These are phyloP conservation scores for Chionomys nivalis DNA, from an alignment of 2,113 vertebrate species.

Conservation along the genomic window DNA sequence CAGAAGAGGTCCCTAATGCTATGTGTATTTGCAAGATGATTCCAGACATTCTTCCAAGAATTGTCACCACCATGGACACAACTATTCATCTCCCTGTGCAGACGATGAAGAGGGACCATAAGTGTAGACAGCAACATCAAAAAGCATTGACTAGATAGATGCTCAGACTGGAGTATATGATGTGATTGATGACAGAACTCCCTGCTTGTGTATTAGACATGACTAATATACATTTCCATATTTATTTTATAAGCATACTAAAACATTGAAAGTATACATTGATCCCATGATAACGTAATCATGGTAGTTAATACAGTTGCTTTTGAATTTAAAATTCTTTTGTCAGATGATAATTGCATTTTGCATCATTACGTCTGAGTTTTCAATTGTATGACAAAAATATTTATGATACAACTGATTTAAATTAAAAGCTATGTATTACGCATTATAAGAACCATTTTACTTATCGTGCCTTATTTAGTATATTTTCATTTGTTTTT, in stretches of 20 bases:
- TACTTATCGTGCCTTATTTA: neutral
- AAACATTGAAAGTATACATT: neutral
- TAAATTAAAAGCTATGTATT: neutral
- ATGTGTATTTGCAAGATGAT: constrained; percentile 62
- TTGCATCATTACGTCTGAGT: neutral
- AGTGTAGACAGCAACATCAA: neutral
- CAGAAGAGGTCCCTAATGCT: constrained; percentile 60
- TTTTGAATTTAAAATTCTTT: neutral
- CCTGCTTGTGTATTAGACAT: neutral
- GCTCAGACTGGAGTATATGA: neutral
- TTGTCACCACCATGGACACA: neutral
- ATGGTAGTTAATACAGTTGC: neutral
- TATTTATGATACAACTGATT: neutral
- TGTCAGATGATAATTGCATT: neutral
- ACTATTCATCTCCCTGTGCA: neutral
- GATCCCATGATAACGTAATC: neutral
- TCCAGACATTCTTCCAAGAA: constrained; percentile 44
- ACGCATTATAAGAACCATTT: neutral
- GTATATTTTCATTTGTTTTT: neutral
- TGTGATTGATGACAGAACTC: neutral
- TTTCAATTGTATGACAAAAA: constrained; percentile 8
- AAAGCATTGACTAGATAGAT: neutral
- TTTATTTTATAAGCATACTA: neutral
- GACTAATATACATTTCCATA: neutral
- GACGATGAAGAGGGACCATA: neutral